A percentile compares a stretch with the other conserved stretches of the same genome.
Conservation (phyloP, 2,113 vertebrate species). For the Ellobius talpinus region DNA sequence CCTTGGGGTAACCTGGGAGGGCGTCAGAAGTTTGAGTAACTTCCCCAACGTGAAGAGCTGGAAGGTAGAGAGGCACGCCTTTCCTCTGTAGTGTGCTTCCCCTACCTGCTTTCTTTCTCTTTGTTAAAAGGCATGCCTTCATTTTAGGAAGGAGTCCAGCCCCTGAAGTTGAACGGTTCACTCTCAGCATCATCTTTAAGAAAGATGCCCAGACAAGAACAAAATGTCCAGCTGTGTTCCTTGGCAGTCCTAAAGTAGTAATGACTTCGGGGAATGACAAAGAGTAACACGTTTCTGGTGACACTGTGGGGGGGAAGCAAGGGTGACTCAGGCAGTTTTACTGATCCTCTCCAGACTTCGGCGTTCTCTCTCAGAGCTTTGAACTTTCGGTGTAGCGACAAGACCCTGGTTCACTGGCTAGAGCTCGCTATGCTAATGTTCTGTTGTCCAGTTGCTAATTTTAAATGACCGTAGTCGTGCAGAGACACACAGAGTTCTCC, state of each 20-base stretch:
- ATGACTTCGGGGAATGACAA: conserved; percentile 32
- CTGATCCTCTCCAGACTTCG: background rate
- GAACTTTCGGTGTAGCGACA: conserved; percentile 38
- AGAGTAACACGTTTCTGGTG: background rate
- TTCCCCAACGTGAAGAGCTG: background rate
- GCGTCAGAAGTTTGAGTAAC: background rate
- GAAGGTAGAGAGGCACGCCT: background rate
- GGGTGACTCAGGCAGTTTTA: background rate
- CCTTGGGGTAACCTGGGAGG: background rate
- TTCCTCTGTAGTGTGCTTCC: background rate
- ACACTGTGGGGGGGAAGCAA: background rate
- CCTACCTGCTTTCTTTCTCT: rapidly evolving
- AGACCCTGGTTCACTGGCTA: background rate
- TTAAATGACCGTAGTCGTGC: background rate
- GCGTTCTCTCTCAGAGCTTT: background rate
- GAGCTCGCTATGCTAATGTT: background rate
- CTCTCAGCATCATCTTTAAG: background rate
- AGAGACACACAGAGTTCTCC: background rate
- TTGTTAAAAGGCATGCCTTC: background rate
- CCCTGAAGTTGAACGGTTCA: background rate
- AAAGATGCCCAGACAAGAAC: background rate
- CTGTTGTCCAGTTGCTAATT: background rate
- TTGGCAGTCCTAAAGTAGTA: background rate
- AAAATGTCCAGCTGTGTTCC: background rate
- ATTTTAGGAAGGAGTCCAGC: background rate